phyloP scores from a whole-genome alignment of 1,140 invertebrate genomes.

The Drosophila repletoides region DNA sequence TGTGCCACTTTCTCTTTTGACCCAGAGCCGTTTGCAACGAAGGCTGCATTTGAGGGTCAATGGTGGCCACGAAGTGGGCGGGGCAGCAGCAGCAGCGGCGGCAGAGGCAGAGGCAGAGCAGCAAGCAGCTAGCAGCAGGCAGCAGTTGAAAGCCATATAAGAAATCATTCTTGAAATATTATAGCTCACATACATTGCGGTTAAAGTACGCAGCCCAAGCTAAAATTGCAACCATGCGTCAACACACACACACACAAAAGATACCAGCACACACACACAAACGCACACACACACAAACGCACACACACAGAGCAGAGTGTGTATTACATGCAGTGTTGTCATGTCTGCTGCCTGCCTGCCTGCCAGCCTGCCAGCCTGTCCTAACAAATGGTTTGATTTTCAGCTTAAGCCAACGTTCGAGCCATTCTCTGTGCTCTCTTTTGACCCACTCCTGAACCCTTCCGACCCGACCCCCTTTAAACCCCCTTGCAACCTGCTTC shows the following conservation, averaged over 20 bases:
- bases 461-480: constrained; percentile 1
- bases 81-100: constrained; percentile 1
- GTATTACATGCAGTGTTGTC: constrained; percentile 73
- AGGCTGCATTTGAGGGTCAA: constrained; percentile 71
- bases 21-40: constrained; percentile 69
- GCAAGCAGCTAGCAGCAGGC: not conserved
- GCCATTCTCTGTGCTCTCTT: constrained; percentile 5
- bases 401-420: constrained; percentile 63
- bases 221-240: constrained; percentile 71
- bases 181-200: constrained; percentile 69
- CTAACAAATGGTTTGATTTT: constrained; percentile 79
- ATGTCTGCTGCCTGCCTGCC: constrained; percentile 60
- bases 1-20: constrained; percentile 80
- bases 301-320: constrained; percentile 24
- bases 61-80: constrained; percentile 41
- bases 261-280: constrained; percentile 21
- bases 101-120: too few relatives aligned
- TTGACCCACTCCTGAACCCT: not conserved
- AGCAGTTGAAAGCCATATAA: constrained; percentile 54
- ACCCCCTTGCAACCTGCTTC: not conserved
- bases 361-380: too few relatives aligned
- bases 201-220: constrained; percentile 71
- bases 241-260: constrained; percentile 31
- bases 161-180: constrained; percentile 79
- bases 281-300: constrained; percentile 6